A percentile compares a stretch with the other conserved stretches of the same genome.
phyloP scores from a whole-genome alignment of 2,797 vertebrate species.

The Pelobates cultripes region DNA sequence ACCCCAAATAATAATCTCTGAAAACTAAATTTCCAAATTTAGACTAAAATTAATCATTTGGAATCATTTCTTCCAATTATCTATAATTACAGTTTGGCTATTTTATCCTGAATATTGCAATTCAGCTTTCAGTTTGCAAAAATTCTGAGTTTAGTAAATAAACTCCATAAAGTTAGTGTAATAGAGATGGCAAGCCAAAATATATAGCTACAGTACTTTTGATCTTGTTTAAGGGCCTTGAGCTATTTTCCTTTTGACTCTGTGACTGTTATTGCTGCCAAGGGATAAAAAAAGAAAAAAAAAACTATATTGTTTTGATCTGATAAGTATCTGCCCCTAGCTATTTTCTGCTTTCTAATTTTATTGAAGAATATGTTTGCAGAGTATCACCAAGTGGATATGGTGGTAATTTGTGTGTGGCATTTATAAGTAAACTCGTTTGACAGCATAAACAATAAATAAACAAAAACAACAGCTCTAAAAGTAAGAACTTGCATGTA shows the following conservation, averaged over 20 bases:
- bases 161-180: not conserved
- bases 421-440: not conserved
- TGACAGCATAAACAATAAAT: not conserved
- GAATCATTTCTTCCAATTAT: no score
- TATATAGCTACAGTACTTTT: not conserved
- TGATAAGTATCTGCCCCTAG: not conserved
- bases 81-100: no score
- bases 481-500: no score
- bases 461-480: no score
- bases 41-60: no score
- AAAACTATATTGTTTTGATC: not conserved
- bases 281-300: not conserved
- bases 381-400: not conserved
- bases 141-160: not conserved
- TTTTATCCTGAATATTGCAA: no score
- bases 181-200: constrained; percentile 1
- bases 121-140: no score
- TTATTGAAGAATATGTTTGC: constrained; percentile 21
- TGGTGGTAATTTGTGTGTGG: not conserved
- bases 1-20: no score
- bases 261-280: not conserved
- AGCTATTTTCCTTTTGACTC: constrained; percentile 6
- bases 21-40: no score
- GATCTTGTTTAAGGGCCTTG: not conserved
- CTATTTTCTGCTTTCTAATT: not conserved